These are phyloP conservation scores for Nycticebus coucang DNA, from an alignment of 2,113 vertebrate genomes.

Conservation along the genomic window DNA sequence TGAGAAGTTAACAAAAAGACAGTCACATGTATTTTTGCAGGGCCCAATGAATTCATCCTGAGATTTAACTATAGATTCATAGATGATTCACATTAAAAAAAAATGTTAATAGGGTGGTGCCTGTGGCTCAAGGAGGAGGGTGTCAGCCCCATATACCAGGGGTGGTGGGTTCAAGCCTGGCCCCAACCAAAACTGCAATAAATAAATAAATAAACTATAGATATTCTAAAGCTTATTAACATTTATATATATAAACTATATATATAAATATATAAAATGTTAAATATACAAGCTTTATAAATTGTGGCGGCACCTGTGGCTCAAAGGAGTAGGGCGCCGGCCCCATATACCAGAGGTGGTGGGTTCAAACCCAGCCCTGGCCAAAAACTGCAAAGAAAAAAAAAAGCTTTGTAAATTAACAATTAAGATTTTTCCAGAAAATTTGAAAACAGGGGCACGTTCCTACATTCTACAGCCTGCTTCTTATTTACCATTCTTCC, in stretches of 20 bases:
- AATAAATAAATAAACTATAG: no score
- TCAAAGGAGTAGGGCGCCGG: no score
- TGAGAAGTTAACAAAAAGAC: background rate
- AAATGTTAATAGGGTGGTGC: background rate
- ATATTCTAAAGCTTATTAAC: no score
- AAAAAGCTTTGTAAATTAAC: slow-evolving; percentile 11
- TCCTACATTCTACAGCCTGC: slow-evolving; percentile 55
- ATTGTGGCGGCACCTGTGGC: no score
- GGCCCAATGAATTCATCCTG: background rate
- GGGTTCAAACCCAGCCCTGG: no score
- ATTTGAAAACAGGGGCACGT: background rate
- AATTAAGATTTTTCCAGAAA: slow-evolving; percentile 25
- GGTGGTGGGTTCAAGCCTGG: no score
- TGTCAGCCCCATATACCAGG: no score
- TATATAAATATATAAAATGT: background rate
- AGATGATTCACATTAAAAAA: slow-evolving; percentile 30
- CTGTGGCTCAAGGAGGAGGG: no score
- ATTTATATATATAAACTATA: no score
- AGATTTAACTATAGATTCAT: slow-evolving; percentile 3
- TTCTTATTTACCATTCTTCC: slow-evolving; percentile 67
- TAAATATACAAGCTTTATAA: background rate
- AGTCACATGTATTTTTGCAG: background rate
- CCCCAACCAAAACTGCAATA: background rate
- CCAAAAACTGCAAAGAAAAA: background rate
- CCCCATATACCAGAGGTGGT: no score